Conservation (phyloP, 2,797 vertebrate species). For the Graptemys geographica region DNA sequence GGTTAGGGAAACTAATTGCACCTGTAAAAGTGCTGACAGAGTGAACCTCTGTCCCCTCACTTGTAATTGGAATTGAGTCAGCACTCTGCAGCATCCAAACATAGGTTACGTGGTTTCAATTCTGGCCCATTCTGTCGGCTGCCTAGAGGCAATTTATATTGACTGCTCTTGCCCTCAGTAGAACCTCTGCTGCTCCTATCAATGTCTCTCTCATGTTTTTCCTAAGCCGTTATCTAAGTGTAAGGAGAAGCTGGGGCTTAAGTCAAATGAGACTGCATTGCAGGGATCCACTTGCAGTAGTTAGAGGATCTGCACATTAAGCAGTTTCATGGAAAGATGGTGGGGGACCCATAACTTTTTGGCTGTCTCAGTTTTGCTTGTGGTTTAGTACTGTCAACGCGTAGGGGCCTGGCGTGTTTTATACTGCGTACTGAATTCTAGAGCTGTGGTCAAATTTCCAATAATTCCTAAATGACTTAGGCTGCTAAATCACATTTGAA, state of each 20-base stretch:
- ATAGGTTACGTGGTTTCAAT: not conserved
- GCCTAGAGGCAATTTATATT: not conserved
- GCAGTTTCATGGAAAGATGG: not conserved
- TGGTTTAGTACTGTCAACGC: not conserved
- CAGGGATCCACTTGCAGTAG: not conserved
- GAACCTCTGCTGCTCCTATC: not conserved
- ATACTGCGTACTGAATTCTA: not conserved
- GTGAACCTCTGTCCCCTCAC: not conserved
- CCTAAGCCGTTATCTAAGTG: not conserved
- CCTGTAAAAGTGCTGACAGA: not conserved
- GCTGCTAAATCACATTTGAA: not conserved
- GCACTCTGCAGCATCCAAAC: not conserved
- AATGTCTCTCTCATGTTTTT: not conserved
- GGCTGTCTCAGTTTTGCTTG: not conserved
- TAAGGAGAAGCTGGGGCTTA: not conserved
- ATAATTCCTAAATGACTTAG: not conserved
- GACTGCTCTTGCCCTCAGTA: not conserved
- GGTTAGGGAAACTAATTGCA: slow-evolving; percentile 10
- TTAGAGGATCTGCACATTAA: not conserved
- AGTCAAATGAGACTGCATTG: not conserved
- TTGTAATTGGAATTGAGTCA: slow-evolving; percentile 44
- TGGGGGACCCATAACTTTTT: not conserved
- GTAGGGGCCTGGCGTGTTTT: not conserved
- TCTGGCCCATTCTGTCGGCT: no score
- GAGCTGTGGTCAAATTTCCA: not conserved